Evolutionary conservation across 2,888 invertebrate species (phyloP), one percentile per base, ranked within the genome.

Genomic region (Sphaerophoria taeniata): DNA sequence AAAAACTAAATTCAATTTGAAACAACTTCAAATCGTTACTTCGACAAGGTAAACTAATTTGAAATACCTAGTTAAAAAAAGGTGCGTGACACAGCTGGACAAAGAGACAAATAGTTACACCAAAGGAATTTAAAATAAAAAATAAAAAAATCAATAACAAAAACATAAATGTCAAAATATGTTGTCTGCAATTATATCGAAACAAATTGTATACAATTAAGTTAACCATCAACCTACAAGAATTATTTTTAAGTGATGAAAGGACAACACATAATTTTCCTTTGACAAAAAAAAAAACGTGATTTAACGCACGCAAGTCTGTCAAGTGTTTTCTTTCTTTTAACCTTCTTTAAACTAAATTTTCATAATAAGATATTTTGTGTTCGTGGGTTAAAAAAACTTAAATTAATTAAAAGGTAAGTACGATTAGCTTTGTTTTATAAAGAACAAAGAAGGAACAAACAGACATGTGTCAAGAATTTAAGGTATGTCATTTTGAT

Each of bases 1-100:
- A n/a, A n/a, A n/a, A n/a, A 53, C 53, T 53, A 67, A 67, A 67
- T 67, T 67, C 53, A 67, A 67, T 53, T 67, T 67, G 53, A 67
- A 53, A 53, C 24, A 16, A 53, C 5, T 24, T 24, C 2, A 9
- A 12, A 34, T 34, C 16, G 39, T 39, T 51, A 11, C 0, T 24
- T 24, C 11, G 3, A 9, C 24, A 24, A n/a, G 39, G 53, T 51
- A 51, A 51, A 51, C 49, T 49, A 34, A 63, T 11, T 11, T 4
- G 6, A 0, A 24, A 14, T 14, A 7, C 12, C 14, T 4, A 3
- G n/a, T 3, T 14, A 47, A 47, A 34, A 14, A 6, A 33, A n/a
- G 7, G 34, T 65, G 49, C 65, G 34, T 65, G 65, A 49, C 49
- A 12, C 34, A 65, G 39, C 60, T 60, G 39, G 12, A 43, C 4